These are phyloP conservation scores for Drosophila picticornis DNA, from an alignment of 2,888 invertebrate species.

Conservation along the genomic window DNA sequence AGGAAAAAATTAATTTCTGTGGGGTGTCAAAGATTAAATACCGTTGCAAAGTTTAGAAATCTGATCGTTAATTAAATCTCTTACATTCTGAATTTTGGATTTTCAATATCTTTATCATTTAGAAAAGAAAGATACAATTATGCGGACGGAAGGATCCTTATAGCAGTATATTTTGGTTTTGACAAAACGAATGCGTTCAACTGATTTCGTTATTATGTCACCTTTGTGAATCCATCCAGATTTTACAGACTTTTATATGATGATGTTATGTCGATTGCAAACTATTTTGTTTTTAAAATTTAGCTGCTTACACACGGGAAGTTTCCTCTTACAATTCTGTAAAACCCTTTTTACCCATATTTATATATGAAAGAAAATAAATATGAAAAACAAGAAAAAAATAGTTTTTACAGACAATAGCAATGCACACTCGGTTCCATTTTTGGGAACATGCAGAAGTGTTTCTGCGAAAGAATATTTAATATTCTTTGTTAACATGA, in stretches of 20 bases:
- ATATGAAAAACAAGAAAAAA: neutral
- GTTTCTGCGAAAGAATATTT: neutral
- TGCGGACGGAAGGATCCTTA: neutral
- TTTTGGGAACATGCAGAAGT: neutral
- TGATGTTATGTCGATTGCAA: neutral
- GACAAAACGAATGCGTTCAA: neutral
- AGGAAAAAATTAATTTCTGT: neutral
- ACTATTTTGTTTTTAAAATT: neutral
- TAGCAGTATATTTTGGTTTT: neutral
- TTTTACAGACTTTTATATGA: neutral
- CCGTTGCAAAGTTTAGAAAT: neutral
- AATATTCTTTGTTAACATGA: neutral
- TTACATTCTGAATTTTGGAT: neutral
- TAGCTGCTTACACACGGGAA: no score
- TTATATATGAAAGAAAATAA: neutral
- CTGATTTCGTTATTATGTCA: neutral
- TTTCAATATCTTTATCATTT: neutral
- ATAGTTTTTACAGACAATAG: neutral
- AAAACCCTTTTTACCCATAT: neutral
- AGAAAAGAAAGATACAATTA: neutral
- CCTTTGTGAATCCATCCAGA: neutral
- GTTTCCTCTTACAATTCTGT: no score
- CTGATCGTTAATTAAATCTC: neutral
- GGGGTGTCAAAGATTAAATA: slow-evolving; percentile 16
- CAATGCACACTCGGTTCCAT: neutral